phyloP scores from a whole-genome alignment of 2,797 vertebrate genomes.

The Tympanoctomys barrerae region DNA sequence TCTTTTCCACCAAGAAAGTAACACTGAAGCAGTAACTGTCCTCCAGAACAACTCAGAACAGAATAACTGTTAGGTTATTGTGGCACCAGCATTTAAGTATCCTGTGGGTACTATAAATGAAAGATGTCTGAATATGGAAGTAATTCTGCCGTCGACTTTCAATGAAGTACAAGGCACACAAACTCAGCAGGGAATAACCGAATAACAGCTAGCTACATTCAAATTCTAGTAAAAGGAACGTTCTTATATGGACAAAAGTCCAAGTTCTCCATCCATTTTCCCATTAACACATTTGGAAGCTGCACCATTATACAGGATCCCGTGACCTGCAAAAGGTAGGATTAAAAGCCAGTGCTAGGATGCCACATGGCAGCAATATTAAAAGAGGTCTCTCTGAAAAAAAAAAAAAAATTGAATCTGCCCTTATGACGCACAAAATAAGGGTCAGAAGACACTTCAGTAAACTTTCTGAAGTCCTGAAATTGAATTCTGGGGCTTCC shows the following conservation, averaged over 20 bases:
- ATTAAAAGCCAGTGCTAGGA: background rate
- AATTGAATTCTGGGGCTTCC: background rate
- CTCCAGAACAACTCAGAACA: background rate
- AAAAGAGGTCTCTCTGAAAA: background rate
- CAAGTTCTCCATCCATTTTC: background rate
- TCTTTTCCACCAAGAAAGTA: background rate
- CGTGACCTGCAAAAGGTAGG: background rate
- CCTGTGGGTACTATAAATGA: background rate
- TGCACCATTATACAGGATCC: background rate
- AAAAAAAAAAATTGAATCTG: background rate
- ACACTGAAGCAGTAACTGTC: background rate
- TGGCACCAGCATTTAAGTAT: background rate
- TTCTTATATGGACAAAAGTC: background rate
- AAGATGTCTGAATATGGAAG: background rate
- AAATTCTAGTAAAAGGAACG: background rate
- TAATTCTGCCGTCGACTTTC: constrained; percentile 1
- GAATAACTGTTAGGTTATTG: background rate
- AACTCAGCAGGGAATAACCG: background rate
- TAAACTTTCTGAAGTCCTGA: background rate
- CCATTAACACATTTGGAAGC: background rate
- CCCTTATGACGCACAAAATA: background rate
- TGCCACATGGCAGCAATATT: background rate
- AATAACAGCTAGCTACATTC: background rate
- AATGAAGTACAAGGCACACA: background rate
- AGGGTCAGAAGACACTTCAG: background rate